These are phyloP conservation scores for Helicoverpa assulta DNA, from an alignment of 2,888 invertebrate genomes.

Conservation along the genomic window DNA sequence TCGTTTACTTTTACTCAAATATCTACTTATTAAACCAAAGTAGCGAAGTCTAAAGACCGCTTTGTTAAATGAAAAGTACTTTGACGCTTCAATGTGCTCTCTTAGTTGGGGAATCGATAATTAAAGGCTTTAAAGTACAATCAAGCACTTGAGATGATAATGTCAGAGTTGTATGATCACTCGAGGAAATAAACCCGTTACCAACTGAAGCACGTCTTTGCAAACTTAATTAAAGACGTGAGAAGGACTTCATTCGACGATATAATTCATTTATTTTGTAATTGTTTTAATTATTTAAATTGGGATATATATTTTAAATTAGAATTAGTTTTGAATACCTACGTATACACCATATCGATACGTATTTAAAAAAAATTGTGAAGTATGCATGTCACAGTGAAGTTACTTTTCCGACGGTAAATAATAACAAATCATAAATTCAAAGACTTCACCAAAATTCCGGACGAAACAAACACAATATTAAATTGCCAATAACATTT, in stretches of 20 bases:
- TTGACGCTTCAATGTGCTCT: conserved; percentile 49
- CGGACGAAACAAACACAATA: no score
- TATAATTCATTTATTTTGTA: conserved; percentile 22
- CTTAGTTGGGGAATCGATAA: conserved; percentile 60
- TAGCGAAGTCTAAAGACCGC: conserved; percentile 44
- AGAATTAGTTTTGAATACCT: background rate
- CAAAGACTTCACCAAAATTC: no score
- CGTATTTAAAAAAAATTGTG: no score
- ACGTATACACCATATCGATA: background rate
- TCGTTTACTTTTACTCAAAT: conserved; percentile 56
- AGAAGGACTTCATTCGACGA: background rate
- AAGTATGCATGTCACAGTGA: no score
- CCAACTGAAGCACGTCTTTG: conserved; percentile 31
- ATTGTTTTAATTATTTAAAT: conserved; percentile 9
- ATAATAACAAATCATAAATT: no score
- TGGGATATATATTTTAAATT: background rate
- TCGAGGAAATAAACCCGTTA: conserved; percentile 42
- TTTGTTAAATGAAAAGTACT: conserved; percentile 57
- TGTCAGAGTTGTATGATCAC: conserved; percentile 48
- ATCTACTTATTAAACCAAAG: conserved; percentile 57
- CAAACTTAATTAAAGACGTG: conserved; percentile 34
- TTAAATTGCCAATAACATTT: conserved; percentile 32
- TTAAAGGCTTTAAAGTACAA: conserved; percentile 55
- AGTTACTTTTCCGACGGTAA: no score
- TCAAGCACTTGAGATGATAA: conserved; percentile 41